Conservation (phyloP, 2,113 vertebrate species). For the Elgaria multicarinata region DNA sequence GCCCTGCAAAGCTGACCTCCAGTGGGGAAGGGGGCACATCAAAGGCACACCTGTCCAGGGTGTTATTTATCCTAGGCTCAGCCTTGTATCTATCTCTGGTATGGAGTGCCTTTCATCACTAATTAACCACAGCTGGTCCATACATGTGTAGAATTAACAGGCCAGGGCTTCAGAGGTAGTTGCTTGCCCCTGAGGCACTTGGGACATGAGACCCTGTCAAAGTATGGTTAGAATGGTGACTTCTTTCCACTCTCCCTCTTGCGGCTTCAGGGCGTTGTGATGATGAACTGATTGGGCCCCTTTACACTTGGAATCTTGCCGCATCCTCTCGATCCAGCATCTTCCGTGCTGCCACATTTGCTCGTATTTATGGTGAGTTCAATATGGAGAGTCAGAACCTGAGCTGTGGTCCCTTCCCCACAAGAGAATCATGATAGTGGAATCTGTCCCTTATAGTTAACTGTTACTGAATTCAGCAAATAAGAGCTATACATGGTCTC, state of each 20-base stretch:
- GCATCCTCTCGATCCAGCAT: slow-evolving; percentile 94
- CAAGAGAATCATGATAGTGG: not conserved
- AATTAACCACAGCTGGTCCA: not conserved
- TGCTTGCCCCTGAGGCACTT: not conserved
- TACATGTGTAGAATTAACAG: not conserved
- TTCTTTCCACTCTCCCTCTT: not conserved
- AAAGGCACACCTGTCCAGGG: no score
- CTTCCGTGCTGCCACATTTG: slow-evolving; percentile 90
- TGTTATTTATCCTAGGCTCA: no score
- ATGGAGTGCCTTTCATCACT: not conserved
- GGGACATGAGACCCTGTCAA: no score
- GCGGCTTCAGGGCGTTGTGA: slow-evolving; percentile 85
- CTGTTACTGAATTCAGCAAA: not conserved
- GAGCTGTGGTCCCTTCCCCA: not conserved
- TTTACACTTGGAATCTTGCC: slow-evolving; percentile 90
- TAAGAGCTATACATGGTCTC: not conserved
- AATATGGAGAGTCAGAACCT: not conserved
- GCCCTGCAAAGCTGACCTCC: no score
- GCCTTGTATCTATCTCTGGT: no score
- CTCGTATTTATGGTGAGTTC: slow-evolving; percentile 91
- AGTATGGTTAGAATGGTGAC: not conserved
- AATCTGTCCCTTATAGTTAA: not conserved
- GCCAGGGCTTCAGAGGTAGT: not conserved
- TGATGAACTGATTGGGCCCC: slow-evolving; percentile 88
- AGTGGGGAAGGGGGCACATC: no score